phyloP scores from a whole-genome alignment of 1,140 invertebrate species.

The Leguminivora glycinivorella region DNA sequence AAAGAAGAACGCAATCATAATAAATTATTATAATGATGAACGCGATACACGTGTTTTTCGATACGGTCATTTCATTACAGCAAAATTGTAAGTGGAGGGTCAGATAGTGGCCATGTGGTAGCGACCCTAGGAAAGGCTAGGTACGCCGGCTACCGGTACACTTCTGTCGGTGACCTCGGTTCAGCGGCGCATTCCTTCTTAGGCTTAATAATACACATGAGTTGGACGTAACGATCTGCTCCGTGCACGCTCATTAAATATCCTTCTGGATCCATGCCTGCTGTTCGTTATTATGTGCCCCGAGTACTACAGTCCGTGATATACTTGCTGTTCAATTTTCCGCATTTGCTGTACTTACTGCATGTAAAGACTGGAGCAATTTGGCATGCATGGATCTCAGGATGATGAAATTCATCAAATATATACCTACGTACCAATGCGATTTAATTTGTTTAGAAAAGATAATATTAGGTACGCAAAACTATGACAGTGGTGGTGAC shows the following conservation, averaged over 20 bases:
- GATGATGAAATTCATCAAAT: too few relatives aligned
- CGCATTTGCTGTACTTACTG: background rate
- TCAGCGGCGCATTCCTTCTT: constrained; percentile 68
- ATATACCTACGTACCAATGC: too few relatives aligned
- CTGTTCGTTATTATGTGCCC: constrained; percentile 39
- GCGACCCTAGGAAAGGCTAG: constrained; percentile 41
- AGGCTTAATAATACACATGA: constrained; percentile 72
- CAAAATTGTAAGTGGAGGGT: constrained; percentile 42
- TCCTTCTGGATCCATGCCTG: constrained; percentile 44
- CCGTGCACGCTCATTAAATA: constrained; percentile 65
- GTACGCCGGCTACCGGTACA: constrained; percentile 46
- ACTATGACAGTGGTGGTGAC: too few relatives aligned
- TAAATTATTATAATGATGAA: constrained; percentile 21
- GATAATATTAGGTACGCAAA: too few relatives aligned
- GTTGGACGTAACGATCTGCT: constrained; percentile 61
- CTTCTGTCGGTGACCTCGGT: constrained; percentile 61
- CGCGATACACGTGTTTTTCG: background rate
- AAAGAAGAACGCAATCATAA: constrained; percentile 21
- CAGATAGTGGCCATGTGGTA: constrained; percentile 36
- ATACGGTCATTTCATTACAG: constrained; percentile 21
- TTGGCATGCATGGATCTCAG: too few relatives aligned
- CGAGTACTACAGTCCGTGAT: constrained; percentile 31
- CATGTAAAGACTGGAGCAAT: background rate
- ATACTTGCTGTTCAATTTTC: constrained; percentile 33
- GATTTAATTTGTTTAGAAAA: too few relatives aligned